These are phyloP conservation scores for Chouioia cunea DNA, from an alignment of 2,888 invertebrate genomes.

Conservation along the genomic window DNA sequence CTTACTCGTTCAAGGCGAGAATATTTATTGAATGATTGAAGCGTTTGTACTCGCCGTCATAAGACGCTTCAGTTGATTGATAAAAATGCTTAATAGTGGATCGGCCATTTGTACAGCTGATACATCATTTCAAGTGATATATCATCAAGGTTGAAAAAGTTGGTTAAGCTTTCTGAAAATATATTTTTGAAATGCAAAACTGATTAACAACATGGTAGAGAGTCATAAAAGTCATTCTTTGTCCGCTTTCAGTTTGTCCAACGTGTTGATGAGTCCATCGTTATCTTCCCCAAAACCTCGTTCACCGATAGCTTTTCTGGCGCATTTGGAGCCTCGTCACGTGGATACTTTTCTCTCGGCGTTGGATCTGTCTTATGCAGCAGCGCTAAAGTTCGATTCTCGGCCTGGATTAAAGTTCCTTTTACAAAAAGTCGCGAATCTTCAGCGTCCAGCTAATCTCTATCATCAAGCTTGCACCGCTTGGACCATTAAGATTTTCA, in stretches of 20 bases:
- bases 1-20: too few species aligned
- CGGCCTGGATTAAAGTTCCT: constrained; percentile 94
- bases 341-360: constrained; percentile 81
- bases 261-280: constrained; percentile 65
- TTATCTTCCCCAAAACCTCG: constrained; percentile 53
- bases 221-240: constrained; percentile 40
- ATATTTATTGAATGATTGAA: too few species aligned
- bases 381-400: constrained; percentile 88
- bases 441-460: constrained; percentile 89
- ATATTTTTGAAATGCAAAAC: background rate
- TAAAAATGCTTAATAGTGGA: too few species aligned
- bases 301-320: constrained; percentile 57
- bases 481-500: constrained; percentile 90
- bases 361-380: constrained; percentile 84
- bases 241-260: constrained; percentile 64
- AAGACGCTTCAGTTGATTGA: too few species aligned
- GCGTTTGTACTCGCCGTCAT: too few species aligned
- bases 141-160: too few species aligned
- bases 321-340: constrained; percentile 72
- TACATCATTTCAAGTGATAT: too few species aligned
- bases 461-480: constrained; percentile 93
- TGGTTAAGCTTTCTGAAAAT: too few species aligned
- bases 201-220: constrained; percentile 16
- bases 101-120: too few species aligned
- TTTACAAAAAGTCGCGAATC: constrained; percentile 91